phyloP scores from a whole-genome alignment of 2,888 invertebrate genomes.

The Griposia aprilina region DNA sequence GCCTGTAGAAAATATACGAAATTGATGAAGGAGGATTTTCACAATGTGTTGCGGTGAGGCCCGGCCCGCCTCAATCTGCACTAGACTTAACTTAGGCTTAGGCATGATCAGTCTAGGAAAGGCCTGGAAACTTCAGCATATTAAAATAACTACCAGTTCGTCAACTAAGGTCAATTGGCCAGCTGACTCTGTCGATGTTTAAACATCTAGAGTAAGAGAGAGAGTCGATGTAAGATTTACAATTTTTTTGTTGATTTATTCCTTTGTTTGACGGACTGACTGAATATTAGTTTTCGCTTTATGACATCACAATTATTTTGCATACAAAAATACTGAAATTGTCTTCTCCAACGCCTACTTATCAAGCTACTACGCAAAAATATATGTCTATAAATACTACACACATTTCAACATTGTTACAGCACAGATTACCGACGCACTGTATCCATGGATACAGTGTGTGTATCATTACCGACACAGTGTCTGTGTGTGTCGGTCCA shows the following conservation, averaged over 20 bases:
- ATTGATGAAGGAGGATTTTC: background rate
- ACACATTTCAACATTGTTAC: background rate
- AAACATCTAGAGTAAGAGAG: too few relatives aligned
- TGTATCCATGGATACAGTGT: background rate
- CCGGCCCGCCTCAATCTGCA: background rate
- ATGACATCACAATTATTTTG: too few relatives aligned
- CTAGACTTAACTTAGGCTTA: background rate
- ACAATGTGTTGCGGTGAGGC: background rate
- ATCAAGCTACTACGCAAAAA: background rate
- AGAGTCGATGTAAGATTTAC: too few relatives aligned
- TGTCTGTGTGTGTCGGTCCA: slow-evolving; percentile 43
- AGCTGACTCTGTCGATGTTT: too few relatives aligned
- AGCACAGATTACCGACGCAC: slow-evolving; percentile 4
- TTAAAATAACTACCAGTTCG: too few relatives aligned
- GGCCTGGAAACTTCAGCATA: too few relatives aligned
- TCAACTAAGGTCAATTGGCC: too few relatives aligned
- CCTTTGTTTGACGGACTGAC: too few relatives aligned
- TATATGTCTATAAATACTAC: background rate
- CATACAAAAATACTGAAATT: background rate
- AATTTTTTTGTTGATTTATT: too few relatives aligned
- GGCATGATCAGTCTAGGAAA: too few relatives aligned
- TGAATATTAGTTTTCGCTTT: too few relatives aligned
- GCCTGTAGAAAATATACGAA: background rate
- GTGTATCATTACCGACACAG: slow-evolving; percentile 42
- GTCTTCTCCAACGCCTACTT: background rate